These are phyloP conservation scores for Apamea epomidion DNA, from an alignment of 2,888 invertebrate genomes.

Conservation along the genomic window DNA sequence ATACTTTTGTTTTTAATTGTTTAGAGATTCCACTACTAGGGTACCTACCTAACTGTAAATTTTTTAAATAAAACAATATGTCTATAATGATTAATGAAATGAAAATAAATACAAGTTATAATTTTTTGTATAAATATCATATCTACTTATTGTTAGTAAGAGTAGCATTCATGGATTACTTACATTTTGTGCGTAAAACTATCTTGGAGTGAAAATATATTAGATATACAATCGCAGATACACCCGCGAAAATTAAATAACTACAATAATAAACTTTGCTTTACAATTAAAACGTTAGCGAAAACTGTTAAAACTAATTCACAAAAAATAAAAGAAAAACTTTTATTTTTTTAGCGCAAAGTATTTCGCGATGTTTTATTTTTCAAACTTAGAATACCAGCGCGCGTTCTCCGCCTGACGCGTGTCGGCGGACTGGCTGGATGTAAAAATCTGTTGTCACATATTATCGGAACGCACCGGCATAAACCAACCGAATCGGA, in stretches of 20 bases:
- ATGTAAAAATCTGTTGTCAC: conserved; percentile 77
- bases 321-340: conserved; percentile 33
- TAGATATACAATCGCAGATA: conserved; percentile 43
- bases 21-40: not conserved
- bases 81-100: not conserved
- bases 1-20: not conserved
- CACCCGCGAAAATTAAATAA: conserved; percentile 48
- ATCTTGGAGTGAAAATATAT: conserved; percentile 66
- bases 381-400: conserved; percentile 63
- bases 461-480: conserved; percentile 83
- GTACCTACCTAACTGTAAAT: not conserved
- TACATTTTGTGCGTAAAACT: conserved; percentile 71
- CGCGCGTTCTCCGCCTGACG: conserved; percentile 78
- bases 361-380: conserved; percentile 67
- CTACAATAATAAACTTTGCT: not conserved
- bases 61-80: not conserved
- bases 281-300: not conserved
- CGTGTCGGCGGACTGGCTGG: conserved; percentile 80
- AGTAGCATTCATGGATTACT: conserved; percentile 61
- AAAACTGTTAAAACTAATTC: conserved; percentile 19
- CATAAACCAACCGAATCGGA: conserved; percentile 84
- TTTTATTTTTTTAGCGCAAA: conserved; percentile 26
- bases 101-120: not conserved
- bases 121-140: not conserved
- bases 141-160: not conserved